Percentiles rank a stretch among this genome's conserved stretches.
phyloP scores from a whole-genome alignment of 2,113 vertebrate species.

The zebrafish (Danio rerio) region GRCz12tu NC_133177.1:4339001-4339500 shows the following conservation, averaged over 20 bases:
- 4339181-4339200: too few species aligned
- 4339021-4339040: too few species aligned
- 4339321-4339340: not conserved
- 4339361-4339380: too few species aligned
- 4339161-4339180: too few species aligned
- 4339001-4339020: too few species aligned
- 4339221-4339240: constrained; percentile 94
- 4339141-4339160: too few species aligned
- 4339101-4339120: too few species aligned
- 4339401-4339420: constrained; percentile 84
- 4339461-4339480: constrained; percentile 96
- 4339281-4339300: constrained; percentile 87
- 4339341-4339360: too few species aligned
- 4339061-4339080: too few species aligned
- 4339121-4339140: too few species aligned
- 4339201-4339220: constrained; percentile 75
- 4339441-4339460: constrained; percentile 95
- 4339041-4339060: too few species aligned
- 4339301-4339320: constrained; percentile 79
- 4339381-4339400: not conserved
- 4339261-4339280: constrained; percentile 84
- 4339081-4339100: too few species aligned
- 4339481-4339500: constrained; percentile 89
- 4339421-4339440: constrained; percentile 90
- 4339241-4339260: constrained; percentile 88